Evolutionary conservation across 2,797 vertebrate species (phyloP).

Genomic region (Moxostoma hubbsi): DNA sequence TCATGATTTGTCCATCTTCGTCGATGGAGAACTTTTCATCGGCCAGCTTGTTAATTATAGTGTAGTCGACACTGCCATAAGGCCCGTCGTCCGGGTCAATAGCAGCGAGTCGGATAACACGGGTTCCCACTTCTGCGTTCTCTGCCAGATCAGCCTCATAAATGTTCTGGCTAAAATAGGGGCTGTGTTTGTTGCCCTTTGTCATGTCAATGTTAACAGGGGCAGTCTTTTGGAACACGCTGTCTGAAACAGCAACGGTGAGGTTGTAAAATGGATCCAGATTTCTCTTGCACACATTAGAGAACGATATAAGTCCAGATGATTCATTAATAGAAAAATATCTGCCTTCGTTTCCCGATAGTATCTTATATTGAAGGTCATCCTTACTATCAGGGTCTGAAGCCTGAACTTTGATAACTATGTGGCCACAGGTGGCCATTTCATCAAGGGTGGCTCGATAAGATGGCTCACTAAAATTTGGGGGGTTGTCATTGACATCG

Average conservation of each 20-base stretch:
- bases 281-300: slow-evolving; percentile 90
- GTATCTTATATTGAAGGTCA: slow-evolving; percentile 89
- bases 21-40: slow-evolving; percentile 91
- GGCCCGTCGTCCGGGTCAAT: slow-evolving; percentile 92
- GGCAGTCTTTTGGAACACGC: slow-evolving; percentile 91
- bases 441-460: slow-evolving; percentile 91
- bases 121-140: slow-evolving; percentile 91
- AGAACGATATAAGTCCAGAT: slow-evolving; percentile 92
- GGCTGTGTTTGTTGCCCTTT: slow-evolving; percentile 89
- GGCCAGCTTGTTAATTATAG: slow-evolving; percentile 95
- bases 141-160: slow-evolving; percentile 95
- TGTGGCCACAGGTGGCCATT: slow-evolving; percentile 91
- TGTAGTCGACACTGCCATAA: slow-evolving; percentile 92
- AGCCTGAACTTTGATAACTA: slow-evolving; percentile 95
- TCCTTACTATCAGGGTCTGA: slow-evolving; percentile 87
- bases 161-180: slow-evolving; percentile 87
- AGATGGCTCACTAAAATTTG: slow-evolving; percentile 85
- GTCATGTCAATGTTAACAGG: slow-evolving; percentile 94
- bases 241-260: slow-evolving; percentile 92
- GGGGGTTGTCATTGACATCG: slow-evolving; percentile 95
- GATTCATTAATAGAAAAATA: slow-evolving; percentile 93
- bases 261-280: slow-evolving; percentile 88
- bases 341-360: slow-evolving; percentile 91
- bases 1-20: slow-evolving; percentile 85
- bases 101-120: slow-evolving; percentile 90